Base-by-base conservation (phyloP, 2,113 vertebrate species). In the Limanda limanda region DNA sequence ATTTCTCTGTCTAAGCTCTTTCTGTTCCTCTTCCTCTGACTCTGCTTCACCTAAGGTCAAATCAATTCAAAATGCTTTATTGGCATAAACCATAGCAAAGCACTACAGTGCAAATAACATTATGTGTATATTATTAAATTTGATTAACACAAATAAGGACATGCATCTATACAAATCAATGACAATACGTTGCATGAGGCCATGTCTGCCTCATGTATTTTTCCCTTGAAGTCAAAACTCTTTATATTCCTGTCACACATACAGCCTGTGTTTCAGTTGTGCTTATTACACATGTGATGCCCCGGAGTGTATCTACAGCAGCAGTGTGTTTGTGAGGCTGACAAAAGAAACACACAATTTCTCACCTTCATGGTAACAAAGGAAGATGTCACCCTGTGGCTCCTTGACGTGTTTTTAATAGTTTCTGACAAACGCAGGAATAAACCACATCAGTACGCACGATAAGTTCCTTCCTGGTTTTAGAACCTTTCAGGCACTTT, bases 51-150 rank as follows among this genome's bases (percentile, higher is more conserved):
- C 48, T 51, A 57, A 15, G 11, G 69, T 79, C 55, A 68, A 63
- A 80, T 70, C 35, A 68, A 68, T 85, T 68, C 40, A 64, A 25
- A 25, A 2, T 24, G 65, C 15, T 72, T 66, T 64, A 67, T 45
- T 62, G 57, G 24, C 35, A 37, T 21, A 17, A 67, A 82, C 4
- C 31, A 35, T 45, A 27, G 35, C 69, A 23, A 65, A 40, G 65
- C 11, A 21, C 17, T n/a, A 78, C 24, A 10, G 35, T 68, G 35
- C 47, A 74, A 77, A 86, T 72, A 35, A 31, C 45, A 72, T 76
- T 37, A 69, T 18, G 20, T 35, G 45, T 55, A 17, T 35, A 52
- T 54, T 54, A 67, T 71, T 9, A 70, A 64, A 71, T 65, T 52
- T 47, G 23, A 60, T 55, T 25, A 73, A 48, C 15, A 54, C 17